Evolutionary conservation across 92 coral and sea anemone species (phyloP).

Genomic region (Zoanthus sansibaricus): DNA sequence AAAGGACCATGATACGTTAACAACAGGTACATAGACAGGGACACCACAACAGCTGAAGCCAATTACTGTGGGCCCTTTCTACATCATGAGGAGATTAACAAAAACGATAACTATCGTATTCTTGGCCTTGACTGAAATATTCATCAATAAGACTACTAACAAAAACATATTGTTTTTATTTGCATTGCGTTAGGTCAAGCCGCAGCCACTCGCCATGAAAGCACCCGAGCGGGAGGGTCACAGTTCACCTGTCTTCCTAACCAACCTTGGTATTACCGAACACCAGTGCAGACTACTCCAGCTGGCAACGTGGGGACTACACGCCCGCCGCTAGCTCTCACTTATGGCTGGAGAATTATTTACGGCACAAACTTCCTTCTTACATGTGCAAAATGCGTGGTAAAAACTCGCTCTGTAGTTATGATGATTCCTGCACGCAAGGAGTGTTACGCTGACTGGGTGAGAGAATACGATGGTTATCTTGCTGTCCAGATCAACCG

Average conservation of each 20-base stretch:
- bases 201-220: slow-evolving; percentile 75
- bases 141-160: too few relatives aligned
- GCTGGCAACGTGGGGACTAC: slow-evolving; percentile 24
- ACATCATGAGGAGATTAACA: too few relatives aligned
- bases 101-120: too few relatives aligned
- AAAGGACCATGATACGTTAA: too few relatives aligned
- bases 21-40: too few relatives aligned
- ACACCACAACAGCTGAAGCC: too few relatives aligned
- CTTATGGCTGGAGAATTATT: slow-evolving; percentile 20
- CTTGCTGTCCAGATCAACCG: slow-evolving; percentile 80
- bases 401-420: slow-evolving; percentile 73
- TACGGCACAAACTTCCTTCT: slow-evolving; percentile 74
- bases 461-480: slow-evolving; percentile 86
- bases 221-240: slow-evolving; percentile 74
- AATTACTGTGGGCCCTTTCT: too few relatives aligned
- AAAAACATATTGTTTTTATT: too few relatives aligned
- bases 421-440: slow-evolving; percentile 87
- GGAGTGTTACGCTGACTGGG: slow-evolving; percentile 88
- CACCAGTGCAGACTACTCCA: slow-evolving; percentile 63
- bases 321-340: slow-evolving; percentile 46
- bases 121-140: too few relatives aligned
- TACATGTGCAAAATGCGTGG: slow-evolving; percentile 75
- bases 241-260: slow-evolving; percentile 76
- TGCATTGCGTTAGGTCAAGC: slow-evolving; percentile 69
- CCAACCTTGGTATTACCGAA: slow-evolving; percentile 87